These are phyloP conservation scores for Eucidaris tribuloides DNA, from an alignment of 35 echinoderm and acorn worm species.

Conservation along the genomic window DNA sequence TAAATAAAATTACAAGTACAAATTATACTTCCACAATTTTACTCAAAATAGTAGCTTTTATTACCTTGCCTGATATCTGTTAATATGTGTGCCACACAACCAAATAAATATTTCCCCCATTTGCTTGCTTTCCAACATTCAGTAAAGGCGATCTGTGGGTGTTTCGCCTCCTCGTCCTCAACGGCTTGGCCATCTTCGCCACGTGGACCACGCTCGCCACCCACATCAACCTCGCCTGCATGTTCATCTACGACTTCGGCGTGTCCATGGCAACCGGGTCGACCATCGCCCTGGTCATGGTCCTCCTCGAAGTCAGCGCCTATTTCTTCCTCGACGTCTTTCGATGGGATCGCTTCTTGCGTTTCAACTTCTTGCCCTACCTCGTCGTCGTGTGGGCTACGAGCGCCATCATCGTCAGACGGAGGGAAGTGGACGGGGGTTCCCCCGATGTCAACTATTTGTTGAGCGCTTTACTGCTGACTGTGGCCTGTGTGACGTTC, in stretches of 20 bases:
- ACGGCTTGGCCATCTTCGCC: conserved; percentile 77
- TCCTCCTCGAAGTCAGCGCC: conserved; percentile 29
- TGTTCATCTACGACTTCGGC: conserved; percentile 45
- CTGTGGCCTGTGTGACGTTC: conserved; percentile 26
- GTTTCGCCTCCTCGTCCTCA: conserved; percentile 61
- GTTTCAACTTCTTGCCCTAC: conserved; percentile 72
- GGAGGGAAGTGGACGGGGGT: conserved; percentile 30
- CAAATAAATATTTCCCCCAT: too few relatives aligned
- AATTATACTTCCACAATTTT: too few relatives aligned
- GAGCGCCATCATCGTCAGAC: conserved; percentile 33
- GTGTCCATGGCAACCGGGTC: conserved; percentile 18
- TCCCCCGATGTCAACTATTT: conserved; percentile 44
- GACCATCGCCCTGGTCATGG: conserved; percentile 43
- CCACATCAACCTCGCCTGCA: conserved; percentile 66
- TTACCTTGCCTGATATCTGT: too few relatives aligned
- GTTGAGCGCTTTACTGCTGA: conserved; percentile 20
- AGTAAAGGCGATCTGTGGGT: conserved; percentile 47
- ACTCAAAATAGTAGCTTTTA: too few relatives aligned
- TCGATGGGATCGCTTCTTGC: conserved; percentile 54
- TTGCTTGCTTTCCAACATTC: neutral
- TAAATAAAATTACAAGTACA: too few relatives aligned
- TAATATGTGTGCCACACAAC: too few relatives aligned
- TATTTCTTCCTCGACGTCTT: conserved; percentile 66
- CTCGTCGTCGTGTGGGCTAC: conserved; percentile 62
- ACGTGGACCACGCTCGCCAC: conserved; percentile 80